Evolutionary conservation across 1,140 invertebrate genomes (phyloP).

Genomic region (Coboldia fuscipes): DNA sequence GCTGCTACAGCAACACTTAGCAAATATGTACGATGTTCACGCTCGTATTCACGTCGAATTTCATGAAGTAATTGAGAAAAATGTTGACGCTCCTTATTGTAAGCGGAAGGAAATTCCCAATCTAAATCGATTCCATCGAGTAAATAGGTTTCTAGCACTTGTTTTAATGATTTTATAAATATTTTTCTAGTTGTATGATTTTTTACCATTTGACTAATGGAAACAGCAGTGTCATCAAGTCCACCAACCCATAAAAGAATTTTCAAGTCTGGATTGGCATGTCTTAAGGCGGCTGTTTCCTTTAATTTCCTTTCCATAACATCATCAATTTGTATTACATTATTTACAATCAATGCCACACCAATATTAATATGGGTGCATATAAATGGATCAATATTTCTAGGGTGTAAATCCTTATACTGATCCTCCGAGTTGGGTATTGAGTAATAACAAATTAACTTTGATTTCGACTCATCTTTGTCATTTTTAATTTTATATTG

Average conservation of each 20-base stretch:
- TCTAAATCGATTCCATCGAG: conserved; percentile 70
- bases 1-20: conserved; percentile 58
- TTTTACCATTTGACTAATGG: conserved; percentile 46
- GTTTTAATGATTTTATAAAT: conserved; percentile 44
- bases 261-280: conserved; percentile 43
- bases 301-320: conserved; percentile 23
- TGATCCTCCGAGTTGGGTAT: conserved; percentile 16
- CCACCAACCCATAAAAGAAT: conserved; percentile 60
- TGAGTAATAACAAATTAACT: conserved; percentile 43
- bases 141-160: conserved; percentile 32
- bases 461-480: conserved; percentile 5
- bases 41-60: conserved; percentile 36
- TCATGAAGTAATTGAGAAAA: conserved; percentile 49
- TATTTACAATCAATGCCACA: conserved; percentile 42
- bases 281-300: conserved; percentile 34
- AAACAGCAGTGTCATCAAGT: conserved; percentile 29
- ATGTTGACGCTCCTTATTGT: conserved; percentile 37
- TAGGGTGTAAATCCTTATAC: conserved; percentile 19
- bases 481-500: background rate
- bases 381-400: conserved; percentile 33
- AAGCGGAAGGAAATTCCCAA: conserved; percentile 64
- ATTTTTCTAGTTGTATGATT: conserved; percentile 41
- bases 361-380: conserved; percentile 68
- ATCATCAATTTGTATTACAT: conserved; percentile 26
- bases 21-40: conserved; percentile 30